Evolutionary conservation across 2,113 vertebrate species (phyloP), one percentile per base, ranked within the genome.

Genomic region (Catharus bicknelli): DNA sequence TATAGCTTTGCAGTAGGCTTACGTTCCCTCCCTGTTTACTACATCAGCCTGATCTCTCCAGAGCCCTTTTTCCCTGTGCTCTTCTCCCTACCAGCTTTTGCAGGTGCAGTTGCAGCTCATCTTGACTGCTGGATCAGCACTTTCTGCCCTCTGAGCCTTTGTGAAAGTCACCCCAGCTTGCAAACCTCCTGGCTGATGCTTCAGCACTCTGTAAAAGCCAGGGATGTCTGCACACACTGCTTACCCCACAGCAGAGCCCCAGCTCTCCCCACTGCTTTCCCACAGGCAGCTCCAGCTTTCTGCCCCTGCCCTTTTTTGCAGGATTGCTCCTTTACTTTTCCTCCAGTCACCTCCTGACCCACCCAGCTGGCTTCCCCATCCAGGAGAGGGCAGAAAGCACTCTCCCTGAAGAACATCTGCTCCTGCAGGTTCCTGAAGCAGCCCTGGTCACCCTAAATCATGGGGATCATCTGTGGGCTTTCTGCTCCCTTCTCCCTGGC

Each of bases 141-240:
- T 53, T 86, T 69, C 69, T 91, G 72, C 43, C 75, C 92, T 88
- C 76, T 81, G 76, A 95, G 90, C 30, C n/a, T 78, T 86, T 7
- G 2, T 83, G 90, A 96, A 95, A 86, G 90, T 95, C 95, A 94
- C 76, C 79, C 43, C 68, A 45, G 55, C 63, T 78, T 63, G 68
- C 26, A 90, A 90, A 91, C 43, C 51, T 42, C 51, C 72, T 11
- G 59, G 29, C 30, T 53, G 48, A n/a, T 70, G 51, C 34, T 58
- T 93, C 78, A 83, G 63, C 42, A 32, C 26, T 79, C 45, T 34
- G 25, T n/a, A 55, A 86, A 74, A 67, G 17, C 18, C 61, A 74
- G 26, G 1, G 0, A 11, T 4, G 16, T 11, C 68, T 88, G 72
- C 51, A 32, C n/a, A 51, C 43, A 48, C 11, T 15, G 0, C 58